Percentiles rank a stretch among this genome's conserved stretches.
Conservation (phyloP, 2,888 invertebrate genomes). For the Oscheius sp. region DNA sequence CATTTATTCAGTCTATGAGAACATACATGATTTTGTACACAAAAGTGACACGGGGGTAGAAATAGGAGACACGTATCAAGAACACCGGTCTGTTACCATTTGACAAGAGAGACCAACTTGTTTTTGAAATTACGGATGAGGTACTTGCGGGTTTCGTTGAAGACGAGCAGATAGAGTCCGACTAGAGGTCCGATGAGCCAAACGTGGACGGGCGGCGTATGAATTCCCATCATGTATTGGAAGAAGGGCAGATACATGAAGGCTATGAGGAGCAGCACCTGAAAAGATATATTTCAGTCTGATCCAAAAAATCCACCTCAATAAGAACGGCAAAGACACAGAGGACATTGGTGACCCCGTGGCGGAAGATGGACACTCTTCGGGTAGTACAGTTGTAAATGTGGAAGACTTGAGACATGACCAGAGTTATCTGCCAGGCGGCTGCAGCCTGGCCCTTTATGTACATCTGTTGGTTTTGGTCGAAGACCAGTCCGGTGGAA, state of each 20-base stretch:
- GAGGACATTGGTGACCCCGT: constrained; percentile 71
- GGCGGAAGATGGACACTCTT: constrained; percentile 71
- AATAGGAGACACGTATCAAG: neutral
- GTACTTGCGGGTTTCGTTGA: constrained; percentile 70
- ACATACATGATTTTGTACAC: constrained; percentile 8
- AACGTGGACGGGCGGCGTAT: constrained; percentile 68
- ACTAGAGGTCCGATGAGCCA: constrained; percentile 60
- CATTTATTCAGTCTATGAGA: too few relatives aligned
- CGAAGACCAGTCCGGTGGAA: constrained; percentile 50
- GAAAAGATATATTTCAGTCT: neutral
- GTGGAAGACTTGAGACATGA: constrained; percentile 72
- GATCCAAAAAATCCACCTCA: constrained; percentile 50
- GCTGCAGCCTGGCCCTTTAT: constrained; percentile 72
- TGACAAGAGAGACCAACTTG: constrained; percentile 53
- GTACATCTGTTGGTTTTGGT: constrained; percentile 62
- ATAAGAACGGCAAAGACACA: constrained; percentile 70
- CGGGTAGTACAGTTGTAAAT: constrained; percentile 72
- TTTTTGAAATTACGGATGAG: constrained; percentile 59
- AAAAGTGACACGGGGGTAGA: neutral
- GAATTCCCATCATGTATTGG: constrained; percentile 72
- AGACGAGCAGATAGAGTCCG: constrained; percentile 67
- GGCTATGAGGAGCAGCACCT: constrained; percentile 69
- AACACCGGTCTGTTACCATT: constrained; percentile 49
- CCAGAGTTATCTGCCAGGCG: constrained; percentile 72
- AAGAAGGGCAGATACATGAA: constrained; percentile 71